These are phyloP conservation scores for Corvus hawaiiensis DNA, from an alignment of 2,113 vertebrate species.

Conservation along the genomic window DNA sequence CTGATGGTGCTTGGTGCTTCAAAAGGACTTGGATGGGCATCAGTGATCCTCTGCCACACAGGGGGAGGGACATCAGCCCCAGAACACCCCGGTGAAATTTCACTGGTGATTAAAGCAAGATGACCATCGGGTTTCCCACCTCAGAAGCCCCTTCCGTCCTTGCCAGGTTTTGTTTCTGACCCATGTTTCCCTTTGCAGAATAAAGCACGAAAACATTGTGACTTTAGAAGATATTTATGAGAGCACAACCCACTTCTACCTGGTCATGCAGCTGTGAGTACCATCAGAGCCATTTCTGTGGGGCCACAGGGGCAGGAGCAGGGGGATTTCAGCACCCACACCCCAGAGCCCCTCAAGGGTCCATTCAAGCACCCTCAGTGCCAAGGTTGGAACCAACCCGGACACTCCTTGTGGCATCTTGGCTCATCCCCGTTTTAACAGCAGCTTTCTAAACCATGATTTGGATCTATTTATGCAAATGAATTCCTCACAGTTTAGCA, in stretches of 20 bases:
- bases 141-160: neutral
- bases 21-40: fast-evolving
- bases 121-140: neutral
- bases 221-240: slow-evolving; percentile 94
- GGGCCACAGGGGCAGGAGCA: neutral
- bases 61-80: neutral
- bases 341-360: neutral
- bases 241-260: slow-evolving; percentile 90
- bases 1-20: neutral
- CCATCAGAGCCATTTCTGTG: neutral
- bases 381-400: fast-evolving
- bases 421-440: neutral
- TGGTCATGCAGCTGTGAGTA: slow-evolving; percentile 97
- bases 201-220: slow-evolving; percentile 94
- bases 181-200: slow-evolving; percentile 69
- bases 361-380: fast-evolving
- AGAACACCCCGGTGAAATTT: neutral
- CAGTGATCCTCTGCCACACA: fast-evolving
- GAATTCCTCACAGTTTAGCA: neutral
- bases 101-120: neutral
- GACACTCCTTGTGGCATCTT: fast-evolving
- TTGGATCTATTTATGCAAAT: slow-evolving; percentile 2
- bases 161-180: neutral
- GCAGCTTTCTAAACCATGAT: neutral
- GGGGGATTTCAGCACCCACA: neutral